A percentile compares a stretch with the other conserved stretches of the same genome.
Evolutionary conservation across 2,113 vertebrate species (phyloP).

Genomic region (Brachionichthys hirsutus): DNA sequence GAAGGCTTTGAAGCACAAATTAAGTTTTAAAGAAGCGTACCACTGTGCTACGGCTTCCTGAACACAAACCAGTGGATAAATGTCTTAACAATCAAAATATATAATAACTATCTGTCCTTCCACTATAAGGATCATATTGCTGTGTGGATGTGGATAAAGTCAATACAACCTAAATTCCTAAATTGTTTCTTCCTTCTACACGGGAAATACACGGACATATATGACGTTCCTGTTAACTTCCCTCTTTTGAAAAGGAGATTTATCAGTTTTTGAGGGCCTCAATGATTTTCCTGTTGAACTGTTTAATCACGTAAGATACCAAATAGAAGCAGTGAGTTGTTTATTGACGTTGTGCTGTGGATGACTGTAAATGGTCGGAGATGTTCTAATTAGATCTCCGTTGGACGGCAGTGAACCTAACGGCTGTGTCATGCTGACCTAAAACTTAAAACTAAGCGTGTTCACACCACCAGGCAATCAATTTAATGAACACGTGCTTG

Average conservation of each 20-base stretch:
- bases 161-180: not conserved
- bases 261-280: not conserved
- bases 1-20: not conserved
- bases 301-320: constrained; percentile 18
- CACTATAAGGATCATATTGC: not conserved
- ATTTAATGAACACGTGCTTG: not conserved
- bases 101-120: not conserved
- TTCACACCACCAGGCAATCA: too few relatives aligned
- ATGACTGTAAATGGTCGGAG: constrained; percentile 5
- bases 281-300: not conserved
- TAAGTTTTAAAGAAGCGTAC: constrained; percentile 2
- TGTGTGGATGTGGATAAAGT: not conserved
- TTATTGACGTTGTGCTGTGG: not conserved
- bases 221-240: not conserved
- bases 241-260: constrained; percentile 9
- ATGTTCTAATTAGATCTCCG: constrained; percentile 8
- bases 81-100: not conserved
- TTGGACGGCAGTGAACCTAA: not conserved
- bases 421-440: too few relatives aligned
- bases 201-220: too few relatives aligned
- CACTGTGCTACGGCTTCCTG: not conserved
- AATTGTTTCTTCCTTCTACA: not conserved
- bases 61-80: constrained; percentile 2
- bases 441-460: too few relatives aligned
- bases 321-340: not conserved